Evolutionary conservation across 2,113 vertebrate species (phyloP).

Genomic region (Mellivora capensis): DNA sequence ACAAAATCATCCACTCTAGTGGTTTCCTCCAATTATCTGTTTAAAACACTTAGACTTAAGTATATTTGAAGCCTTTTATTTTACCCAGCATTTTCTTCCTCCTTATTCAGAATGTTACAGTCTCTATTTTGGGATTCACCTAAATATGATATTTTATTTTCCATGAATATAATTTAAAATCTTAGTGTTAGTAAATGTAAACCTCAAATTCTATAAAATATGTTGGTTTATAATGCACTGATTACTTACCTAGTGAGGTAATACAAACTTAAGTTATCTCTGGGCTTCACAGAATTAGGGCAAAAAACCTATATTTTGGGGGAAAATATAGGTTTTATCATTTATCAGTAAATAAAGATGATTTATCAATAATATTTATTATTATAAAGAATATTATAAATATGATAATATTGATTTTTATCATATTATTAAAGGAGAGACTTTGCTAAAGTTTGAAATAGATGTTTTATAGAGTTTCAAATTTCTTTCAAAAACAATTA

Average conservation of each 20-base stretch:
- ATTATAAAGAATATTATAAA: neutral
- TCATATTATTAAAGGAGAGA: neutral
- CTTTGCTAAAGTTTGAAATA: neutral
- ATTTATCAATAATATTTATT: neutral
- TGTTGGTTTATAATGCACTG: neutral
- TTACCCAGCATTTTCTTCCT: neutral
- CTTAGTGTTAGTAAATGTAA: neutral
- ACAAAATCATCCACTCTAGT: neutral
- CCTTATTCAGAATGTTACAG: neutral
- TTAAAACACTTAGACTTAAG: neutral
- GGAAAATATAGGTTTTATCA: neutral
- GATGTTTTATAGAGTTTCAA: neutral
- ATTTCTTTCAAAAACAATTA: neutral
- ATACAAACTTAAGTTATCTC: neutral
- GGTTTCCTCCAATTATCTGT: neutral
- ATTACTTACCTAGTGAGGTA: neutral
- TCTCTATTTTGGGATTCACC: neutral
- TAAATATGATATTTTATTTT: neutral
- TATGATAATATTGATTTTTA: neutral
- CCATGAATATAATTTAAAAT: neutral
- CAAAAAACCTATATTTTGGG: neutral
- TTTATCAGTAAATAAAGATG: too few relatives aligned
- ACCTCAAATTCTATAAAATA: neutral
- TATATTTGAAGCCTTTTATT: neutral
- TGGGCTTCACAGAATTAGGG: neutral